Base-by-base conservation (phyloP, 2,113 vertebrate species). In the Bagarius yarrelli region DNA sequence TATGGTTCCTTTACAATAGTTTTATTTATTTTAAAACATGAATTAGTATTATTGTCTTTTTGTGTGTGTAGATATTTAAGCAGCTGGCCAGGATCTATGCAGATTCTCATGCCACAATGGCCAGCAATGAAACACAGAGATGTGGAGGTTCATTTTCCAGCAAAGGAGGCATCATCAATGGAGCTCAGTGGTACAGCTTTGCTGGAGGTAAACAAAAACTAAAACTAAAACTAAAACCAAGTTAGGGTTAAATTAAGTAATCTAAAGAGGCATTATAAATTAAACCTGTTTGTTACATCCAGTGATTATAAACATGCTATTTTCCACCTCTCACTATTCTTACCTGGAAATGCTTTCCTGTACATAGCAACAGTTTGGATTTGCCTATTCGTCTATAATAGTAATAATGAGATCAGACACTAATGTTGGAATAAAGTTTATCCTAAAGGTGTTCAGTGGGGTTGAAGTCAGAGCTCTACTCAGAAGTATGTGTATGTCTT, bases 101-200 rank as follows among this genome's bases (percentile, higher is more conserved):
- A 0, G 94, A 96, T 0, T 91, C 93, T 16, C 97, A 99, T 55
- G 93, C 93, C 0, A 92, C 95, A 83, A 99, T 99, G 95, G 94
- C 95, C 0, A 93, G 96, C 88, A 92, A 91, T 25, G 95, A 96
- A 0, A 96, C 96, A 11, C 89, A 94, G 5, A 90, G 96, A 76
- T 99, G 98, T 12, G 98, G 98, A 14, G 95, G 96, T 83, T 95
- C 93, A 83, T 99, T 99, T 88, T 93, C 93, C 73, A 92, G 89
- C 47, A 93, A 86, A 0, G 92, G 95, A 50, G 95, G 96, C 86
- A 95, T 99, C 90, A 95, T 96, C 89, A 99, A 99, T 6, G 98
- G 98, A 34, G 98, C 98, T 0, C 89, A 93, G 88, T 99, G 98
- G 98, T 99, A 99, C 92, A 98, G 97, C 90, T 98, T 99, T 89